Evolutionary conservation across 2,888 invertebrate species (phyloP), one percentile per base, ranked within the genome.

Genomic region (Apodemia hepburni): DNA sequence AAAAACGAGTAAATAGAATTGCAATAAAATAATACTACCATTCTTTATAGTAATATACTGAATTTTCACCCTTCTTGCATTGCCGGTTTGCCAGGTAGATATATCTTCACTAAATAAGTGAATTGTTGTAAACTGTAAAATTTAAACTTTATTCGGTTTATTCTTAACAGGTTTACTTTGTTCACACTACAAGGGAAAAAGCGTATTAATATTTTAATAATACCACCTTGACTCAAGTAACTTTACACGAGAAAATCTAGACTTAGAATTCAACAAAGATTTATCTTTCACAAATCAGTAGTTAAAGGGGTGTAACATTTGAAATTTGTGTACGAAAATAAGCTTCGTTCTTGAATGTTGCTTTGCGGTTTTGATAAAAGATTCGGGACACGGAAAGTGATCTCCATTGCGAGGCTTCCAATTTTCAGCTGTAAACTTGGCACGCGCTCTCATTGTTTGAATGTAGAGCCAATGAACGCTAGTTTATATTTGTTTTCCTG

Each of bases 371-470:
- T 51, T 29, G 42, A 57, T 61, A 61, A 58, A 61, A 61, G 57
- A 61, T 61, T 61, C 57, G 42, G 61, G 57, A 29, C 57, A 65
- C 64, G 62, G 29, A 35, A 61, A 59, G 61, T 61, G 61, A 59
- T 64, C 12, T 63, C 59, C 61, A 66, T 59, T 59, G 63, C 64
- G 61, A 66, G 64, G 64, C 64, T 61, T 68, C 54, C 63, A 66
- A 66, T 79, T 78, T 73, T 68, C 70, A 75, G 77, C 74, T 70
- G 74, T 80, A 80, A 82, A 81, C 79, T 74, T 72, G 68, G 78
- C 70, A 82, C 79, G 79, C 81, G 78, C 72, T 72, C 66, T 66
- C 58, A 65, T 64, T 68, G 64, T 62, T 61, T 59, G 42, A 29
- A 29, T 60, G 45, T n/a, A 60, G 38, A 60, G 29, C 29, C 47